Evolutionary conservation across 2,113 vertebrate species (phyloP).

Genomic region (Lamprologus sp.): DNA sequence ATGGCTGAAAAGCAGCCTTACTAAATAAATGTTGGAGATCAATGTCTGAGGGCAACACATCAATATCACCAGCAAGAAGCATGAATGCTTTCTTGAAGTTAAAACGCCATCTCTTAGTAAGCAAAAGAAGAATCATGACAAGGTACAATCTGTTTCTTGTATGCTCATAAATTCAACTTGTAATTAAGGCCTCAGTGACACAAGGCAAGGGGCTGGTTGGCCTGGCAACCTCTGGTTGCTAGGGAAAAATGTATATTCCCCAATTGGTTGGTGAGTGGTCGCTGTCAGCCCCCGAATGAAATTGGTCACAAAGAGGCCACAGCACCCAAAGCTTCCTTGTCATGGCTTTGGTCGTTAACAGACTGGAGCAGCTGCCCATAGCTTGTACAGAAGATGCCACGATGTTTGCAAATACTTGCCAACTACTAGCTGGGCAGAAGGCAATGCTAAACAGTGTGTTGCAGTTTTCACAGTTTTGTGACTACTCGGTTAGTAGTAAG

Average conservation of each 20-base stretch:
- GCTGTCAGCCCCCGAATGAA: neutral
- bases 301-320: neutral
- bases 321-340: neutral
- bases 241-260: neutral
- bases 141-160: neutral
- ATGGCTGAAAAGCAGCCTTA: neutral
- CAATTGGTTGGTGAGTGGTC: neutral
- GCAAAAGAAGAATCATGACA: neutral
- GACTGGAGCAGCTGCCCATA: neutral
- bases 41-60: neutral
- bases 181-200: neutral
- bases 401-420: neutral
- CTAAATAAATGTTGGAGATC: neutral
- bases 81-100: neutral
- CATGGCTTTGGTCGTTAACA: neutral
- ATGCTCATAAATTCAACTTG: neutral
- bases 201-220: neutral
- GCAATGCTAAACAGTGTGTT: neutral
- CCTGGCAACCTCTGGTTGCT: neutral
- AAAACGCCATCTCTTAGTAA: neutral
- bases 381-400: neutral
- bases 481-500: accelerated
- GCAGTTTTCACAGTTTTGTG: neutral
- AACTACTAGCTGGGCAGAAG: neutral
- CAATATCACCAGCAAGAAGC: neutral